Percentiles rank a stretch among this genome's conserved stretches.
These are phyloP conservation scores for Brachylomia viminalis DNA, from an alignment of 2,888 invertebrate genomes.

Conservation along the genomic window DNA sequence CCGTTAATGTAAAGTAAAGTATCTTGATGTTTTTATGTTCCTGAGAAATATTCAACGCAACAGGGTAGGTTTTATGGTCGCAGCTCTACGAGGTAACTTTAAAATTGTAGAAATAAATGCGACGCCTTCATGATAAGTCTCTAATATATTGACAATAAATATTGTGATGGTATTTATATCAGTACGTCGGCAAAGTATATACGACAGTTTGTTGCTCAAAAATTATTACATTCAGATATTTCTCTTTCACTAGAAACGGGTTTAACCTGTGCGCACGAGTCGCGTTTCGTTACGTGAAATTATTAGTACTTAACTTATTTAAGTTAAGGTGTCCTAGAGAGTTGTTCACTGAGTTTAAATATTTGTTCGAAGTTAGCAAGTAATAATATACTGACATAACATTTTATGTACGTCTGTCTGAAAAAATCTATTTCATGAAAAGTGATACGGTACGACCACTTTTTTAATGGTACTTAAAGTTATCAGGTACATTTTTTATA, in stretches of 20 bases:
- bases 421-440: neutral
- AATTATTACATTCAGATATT: slow-evolving; percentile 56
- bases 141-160: slow-evolving; percentile 64
- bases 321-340: slow-evolving; percentile 33
- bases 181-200: slow-evolving; percentile 52
- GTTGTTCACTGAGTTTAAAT: slow-evolving; percentile 37
- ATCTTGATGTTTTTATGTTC: slow-evolving; percentile 49
- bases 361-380: slow-evolving; percentile 18
- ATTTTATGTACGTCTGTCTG: neutral
- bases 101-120: slow-evolving; percentile 68
- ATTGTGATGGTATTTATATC: slow-evolving; percentile 64
- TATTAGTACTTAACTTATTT: slow-evolving; percentile 44
- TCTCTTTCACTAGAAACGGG: slow-evolving; percentile 54
- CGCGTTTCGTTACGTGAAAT: slow-evolving; percentile 47
- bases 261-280: slow-evolving; percentile 34
- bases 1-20: slow-evolving; percentile 63
- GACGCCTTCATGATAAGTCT: slow-evolving; percentile 57
- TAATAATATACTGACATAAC: neutral
- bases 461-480: neutral
- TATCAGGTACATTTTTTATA: slow-evolving; percentile 8
- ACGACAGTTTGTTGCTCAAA: slow-evolving; percentile 46
- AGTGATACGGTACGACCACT: neutral
- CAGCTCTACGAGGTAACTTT: slow-evolving; percentile 42
- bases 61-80: slow-evolving; percentile 46
- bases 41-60: slow-evolving; percentile 48